phyloP scores from a whole-genome alignment of 2,888 invertebrate species.

The Andrena bucephala region DNA sequence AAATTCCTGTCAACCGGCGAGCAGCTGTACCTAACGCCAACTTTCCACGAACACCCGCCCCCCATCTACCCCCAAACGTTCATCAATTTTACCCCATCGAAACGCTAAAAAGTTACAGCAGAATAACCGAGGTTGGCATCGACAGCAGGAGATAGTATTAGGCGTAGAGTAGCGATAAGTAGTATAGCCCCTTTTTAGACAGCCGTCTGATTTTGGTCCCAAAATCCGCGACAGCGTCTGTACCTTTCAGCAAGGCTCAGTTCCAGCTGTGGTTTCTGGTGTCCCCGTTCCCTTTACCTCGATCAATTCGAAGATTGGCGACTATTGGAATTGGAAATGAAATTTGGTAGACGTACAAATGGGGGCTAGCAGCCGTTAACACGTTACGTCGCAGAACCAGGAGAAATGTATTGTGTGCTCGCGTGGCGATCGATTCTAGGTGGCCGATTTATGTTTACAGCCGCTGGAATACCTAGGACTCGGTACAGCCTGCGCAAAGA shows the following conservation, averaged over 20 bases:
- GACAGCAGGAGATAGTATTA: too few relatives aligned
- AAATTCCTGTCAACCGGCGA: constrained; percentile 42
- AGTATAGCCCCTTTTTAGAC: too few relatives aligned
- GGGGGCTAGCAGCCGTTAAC: constrained; percentile 53
- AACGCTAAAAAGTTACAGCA: too few relatives aligned
- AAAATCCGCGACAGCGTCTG: constrained; percentile 17
- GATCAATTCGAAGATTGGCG: constrained; percentile 77
- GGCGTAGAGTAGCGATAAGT: too few relatives aligned
- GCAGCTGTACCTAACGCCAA: constrained; percentile 19
- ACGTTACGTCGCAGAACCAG: constrained; percentile 44
- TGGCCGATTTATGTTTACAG: constrained; percentile 63
- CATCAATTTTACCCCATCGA: too few relatives aligned
- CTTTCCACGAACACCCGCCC: neutral
- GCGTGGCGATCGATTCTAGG: constrained; percentile 58
- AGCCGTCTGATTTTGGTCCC: neutral
- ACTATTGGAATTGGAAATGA: constrained; percentile 80
- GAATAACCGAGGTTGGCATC: too few relatives aligned
- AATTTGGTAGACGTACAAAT: constrained; percentile 76
- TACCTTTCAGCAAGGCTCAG: neutral
- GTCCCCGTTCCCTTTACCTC: constrained; percentile 30
- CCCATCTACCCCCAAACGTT: neutral
- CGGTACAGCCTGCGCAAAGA: neutral
- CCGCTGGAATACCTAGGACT: constrained; percentile 20
- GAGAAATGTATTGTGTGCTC: constrained; percentile 57
- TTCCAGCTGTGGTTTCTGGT: constrained; percentile 6